Conservation (phyloP, 2,113 vertebrate genomes). For the Orthochromis indermauri region DNA sequence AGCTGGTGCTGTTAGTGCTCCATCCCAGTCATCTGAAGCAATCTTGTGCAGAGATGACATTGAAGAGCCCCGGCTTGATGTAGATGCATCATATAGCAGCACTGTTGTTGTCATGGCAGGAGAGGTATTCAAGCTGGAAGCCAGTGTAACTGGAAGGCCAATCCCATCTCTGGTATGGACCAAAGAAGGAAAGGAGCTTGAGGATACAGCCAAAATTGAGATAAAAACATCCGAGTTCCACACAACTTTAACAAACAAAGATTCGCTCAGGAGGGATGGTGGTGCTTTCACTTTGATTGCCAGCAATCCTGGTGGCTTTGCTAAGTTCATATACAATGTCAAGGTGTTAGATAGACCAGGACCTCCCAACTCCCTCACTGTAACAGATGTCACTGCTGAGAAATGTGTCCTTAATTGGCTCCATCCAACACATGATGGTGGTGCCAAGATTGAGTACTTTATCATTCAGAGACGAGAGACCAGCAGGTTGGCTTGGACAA, state of each 20-base stretch:
- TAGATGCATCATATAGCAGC: slow-evolving; percentile 86
- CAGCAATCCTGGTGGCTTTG: slow-evolving; percentile 94
- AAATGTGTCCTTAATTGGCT: slow-evolving; percentile 94
- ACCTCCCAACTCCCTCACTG: slow-evolving; percentile 85
- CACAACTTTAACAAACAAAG: slow-evolving; percentile 84
- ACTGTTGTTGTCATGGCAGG: slow-evolving; percentile 87
- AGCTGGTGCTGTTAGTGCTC: slow-evolving; percentile 86
- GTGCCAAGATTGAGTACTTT: slow-evolving; percentile 92
- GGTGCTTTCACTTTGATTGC: slow-evolving; percentile 87
- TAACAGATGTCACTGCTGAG: slow-evolving; percentile 86
- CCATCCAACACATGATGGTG: slow-evolving; percentile 91
- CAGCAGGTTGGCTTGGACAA: slow-evolving; percentile 94
- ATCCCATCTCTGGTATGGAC: slow-evolving; percentile 88
- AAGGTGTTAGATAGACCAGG: slow-evolving; percentile 96
- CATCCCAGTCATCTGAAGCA: slow-evolving; percentile 88
- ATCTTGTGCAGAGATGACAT: slow-evolving; percentile 93
- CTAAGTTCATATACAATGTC: slow-evolving; percentile 91
- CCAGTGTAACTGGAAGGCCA: slow-evolving; percentile 86
- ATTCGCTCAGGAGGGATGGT: slow-evolving; percentile 85
- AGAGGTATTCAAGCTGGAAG: slow-evolving; percentile 89
- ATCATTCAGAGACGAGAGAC: slow-evolving; percentile 95
- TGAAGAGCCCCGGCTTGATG: slow-evolving; percentile 87
- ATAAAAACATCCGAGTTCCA: slow-evolving; percentile 90
- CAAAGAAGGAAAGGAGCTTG: slow-evolving; percentile 93
- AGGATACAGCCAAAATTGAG: slow-evolving; percentile 86